Percentiles rank a stretch among this genome's conserved stretches.
Conservation (phyloP, 1,140 invertebrate species). For the Scylla paramamosain region DNA sequence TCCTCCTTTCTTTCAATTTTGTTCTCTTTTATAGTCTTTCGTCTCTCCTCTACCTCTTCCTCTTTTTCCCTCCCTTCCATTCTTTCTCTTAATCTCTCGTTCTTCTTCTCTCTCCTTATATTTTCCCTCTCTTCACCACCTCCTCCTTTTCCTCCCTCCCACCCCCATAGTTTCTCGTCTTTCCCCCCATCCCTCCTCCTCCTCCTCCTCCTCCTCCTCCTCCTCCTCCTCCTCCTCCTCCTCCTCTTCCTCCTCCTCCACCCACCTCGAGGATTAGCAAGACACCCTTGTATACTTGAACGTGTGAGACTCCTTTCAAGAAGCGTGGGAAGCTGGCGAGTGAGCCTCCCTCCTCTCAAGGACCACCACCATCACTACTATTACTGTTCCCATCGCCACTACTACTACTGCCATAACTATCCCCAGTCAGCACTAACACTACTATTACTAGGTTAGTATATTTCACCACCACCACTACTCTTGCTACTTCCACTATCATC, state of each 20-base stretch:
- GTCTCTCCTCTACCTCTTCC: too few relatives aligned
- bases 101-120: too few relatives aligned
- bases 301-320: background rate
- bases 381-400: background rate
- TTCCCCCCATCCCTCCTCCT: background rate
- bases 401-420: background rate
- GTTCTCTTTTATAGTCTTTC: too few relatives aligned
- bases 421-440: background rate
- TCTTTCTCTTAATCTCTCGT: too few relatives aligned
- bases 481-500: background rate
- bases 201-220: background rate
- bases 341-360: background rate
- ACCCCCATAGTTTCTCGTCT: background rate
- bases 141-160: background rate
- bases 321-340: background rate
- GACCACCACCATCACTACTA: conserved; percentile 26
- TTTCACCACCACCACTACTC: background rate
- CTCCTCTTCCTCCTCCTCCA: background rate
- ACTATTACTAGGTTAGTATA: background rate
- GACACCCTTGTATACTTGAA: background rate
- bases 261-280: too few relatives aligned
- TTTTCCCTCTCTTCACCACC: too few relatives aligned
- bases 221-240: background rate
- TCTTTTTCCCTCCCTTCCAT: too few relatives aligned
- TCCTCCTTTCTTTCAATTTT: too few relatives aligned